phyloP scores from a whole-genome alignment of 2,888 invertebrate genomes.

The Epiperipatus broadwayi region DNA sequence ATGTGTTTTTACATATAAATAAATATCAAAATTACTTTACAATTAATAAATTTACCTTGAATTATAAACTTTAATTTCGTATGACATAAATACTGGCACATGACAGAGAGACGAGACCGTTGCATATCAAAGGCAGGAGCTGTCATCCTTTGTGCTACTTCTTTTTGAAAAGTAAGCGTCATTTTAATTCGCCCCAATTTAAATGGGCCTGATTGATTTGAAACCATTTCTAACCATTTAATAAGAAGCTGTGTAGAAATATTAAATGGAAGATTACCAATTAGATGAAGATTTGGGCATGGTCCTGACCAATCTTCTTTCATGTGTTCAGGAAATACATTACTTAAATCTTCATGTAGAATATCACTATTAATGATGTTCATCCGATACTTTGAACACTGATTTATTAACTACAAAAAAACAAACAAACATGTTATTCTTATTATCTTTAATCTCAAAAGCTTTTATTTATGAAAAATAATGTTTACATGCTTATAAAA shows the following conservation, averaged over 20 bases:
- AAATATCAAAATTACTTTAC: background rate
- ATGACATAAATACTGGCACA: constrained; percentile 80
- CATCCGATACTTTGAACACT: no score
- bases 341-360: background rate
- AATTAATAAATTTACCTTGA: constrained; percentile 38
- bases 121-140: constrained; percentile 46
- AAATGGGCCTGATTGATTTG: constrained; percentile 39
- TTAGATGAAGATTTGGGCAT: constrained; percentile 44
- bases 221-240: constrained; percentile 62
- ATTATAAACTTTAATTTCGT: constrained; percentile 67
- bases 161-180: constrained; percentile 91
- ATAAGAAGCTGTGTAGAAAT: constrained; percentile 83
- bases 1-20: no score
- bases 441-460: no score
- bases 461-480: no score
- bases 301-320: background rate
- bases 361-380: no score
- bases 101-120: constrained; percentile 72
- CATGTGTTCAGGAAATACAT: constrained; percentile 1
- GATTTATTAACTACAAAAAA: no score
- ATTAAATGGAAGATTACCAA: constrained; percentile 90
- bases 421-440: no score
- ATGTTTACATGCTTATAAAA: no score
- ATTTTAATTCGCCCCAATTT: constrained; percentile 52
- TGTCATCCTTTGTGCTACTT: constrained; percentile 79